Evolutionary conservation across 2,888 invertebrate genomes (phyloP).

Genomic region (Aleiodes leptofemur): DNA sequence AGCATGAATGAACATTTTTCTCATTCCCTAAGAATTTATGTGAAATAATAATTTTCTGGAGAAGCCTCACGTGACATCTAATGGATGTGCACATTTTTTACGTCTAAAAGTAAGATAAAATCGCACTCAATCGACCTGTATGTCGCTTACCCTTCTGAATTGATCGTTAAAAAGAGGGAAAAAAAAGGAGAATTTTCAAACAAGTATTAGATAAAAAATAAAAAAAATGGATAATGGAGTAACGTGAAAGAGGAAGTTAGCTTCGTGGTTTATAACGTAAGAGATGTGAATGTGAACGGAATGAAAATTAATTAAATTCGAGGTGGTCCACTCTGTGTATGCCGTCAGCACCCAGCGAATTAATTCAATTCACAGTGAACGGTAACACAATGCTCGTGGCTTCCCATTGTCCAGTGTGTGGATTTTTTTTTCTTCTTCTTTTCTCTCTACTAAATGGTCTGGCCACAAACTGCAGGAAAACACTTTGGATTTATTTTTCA

Average conservation of each 20-base stretch:
- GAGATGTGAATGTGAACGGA: constrained; percentile 12
- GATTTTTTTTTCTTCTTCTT: constrained; percentile 42
- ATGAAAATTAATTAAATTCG: constrained; percentile 51
- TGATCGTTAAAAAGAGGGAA: constrained; percentile 1
- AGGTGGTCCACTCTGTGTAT: constrained; percentile 21
- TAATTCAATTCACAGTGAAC: constrained; percentile 55
- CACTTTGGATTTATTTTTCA: background rate
- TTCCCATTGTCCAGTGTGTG: constrained; percentile 51
- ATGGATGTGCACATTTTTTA: constrained; percentile 1
- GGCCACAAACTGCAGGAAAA: constrained; percentile 10
- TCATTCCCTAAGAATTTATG: background rate
- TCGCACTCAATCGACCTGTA: constrained; percentile 2
- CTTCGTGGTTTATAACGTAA: background rate
- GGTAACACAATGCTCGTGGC: constrained; percentile 43
- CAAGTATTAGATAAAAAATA: background rate
- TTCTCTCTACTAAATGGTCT: constrained; percentile 22
- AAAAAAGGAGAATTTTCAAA: background rate
- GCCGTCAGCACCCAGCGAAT: constrained; percentile 53
- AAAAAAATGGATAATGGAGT: constrained; percentile 14
- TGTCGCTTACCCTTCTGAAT: background rate
- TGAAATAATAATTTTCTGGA: background rate
- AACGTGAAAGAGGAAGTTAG: background rate
- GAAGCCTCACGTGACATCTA: background rate
- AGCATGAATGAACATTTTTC: background rate
- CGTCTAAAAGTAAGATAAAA: background rate